Evolutionary conservation across 2,113 vertebrate genomes (phyloP).

Genomic region (Sakesphorus luctuosus): DNA sequence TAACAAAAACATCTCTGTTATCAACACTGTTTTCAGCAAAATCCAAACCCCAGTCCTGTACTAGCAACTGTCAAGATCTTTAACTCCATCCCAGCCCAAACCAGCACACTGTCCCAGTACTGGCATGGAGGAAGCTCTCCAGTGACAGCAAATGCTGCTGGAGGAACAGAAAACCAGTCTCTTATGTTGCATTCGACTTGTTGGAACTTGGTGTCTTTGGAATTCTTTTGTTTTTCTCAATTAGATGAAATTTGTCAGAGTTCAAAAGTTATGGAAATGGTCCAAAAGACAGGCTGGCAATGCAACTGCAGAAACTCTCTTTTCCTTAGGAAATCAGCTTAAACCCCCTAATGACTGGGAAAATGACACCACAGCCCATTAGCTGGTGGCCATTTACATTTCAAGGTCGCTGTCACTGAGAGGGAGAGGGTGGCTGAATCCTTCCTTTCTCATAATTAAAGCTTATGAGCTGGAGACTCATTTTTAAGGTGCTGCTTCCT

Average conservation of each 20-base stretch:
- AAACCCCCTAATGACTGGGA: neutral
- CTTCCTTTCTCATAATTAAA: slow-evolving; percentile 6
- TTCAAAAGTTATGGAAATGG: neutral
- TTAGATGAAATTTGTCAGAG: neutral
- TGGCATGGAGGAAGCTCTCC: neutral
- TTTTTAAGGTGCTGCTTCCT: slow-evolving; percentile 10
- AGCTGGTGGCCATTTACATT: neutral
- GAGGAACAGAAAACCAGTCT: neutral
- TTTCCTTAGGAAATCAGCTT: neutral
- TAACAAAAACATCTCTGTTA: neutral
- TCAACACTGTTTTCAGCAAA: neutral
- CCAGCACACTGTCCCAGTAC: neutral
- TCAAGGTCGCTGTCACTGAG: neutral
- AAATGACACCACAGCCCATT: slow-evolving; percentile 7
- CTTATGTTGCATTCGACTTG: neutral
- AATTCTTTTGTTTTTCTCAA: neutral
- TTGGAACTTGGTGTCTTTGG: neutral
- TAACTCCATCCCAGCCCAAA: neutral
- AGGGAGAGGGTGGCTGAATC: neutral
- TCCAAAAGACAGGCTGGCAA: neutral
- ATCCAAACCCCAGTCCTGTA: neutral
- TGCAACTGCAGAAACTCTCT: neutral
- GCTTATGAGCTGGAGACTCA: neutral
- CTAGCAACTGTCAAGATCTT: neutral
- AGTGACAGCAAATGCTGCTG: neutral